phyloP scores from a whole-genome alignment of 2,888 invertebrate genomes.

The Mantis religiosa region DNA sequence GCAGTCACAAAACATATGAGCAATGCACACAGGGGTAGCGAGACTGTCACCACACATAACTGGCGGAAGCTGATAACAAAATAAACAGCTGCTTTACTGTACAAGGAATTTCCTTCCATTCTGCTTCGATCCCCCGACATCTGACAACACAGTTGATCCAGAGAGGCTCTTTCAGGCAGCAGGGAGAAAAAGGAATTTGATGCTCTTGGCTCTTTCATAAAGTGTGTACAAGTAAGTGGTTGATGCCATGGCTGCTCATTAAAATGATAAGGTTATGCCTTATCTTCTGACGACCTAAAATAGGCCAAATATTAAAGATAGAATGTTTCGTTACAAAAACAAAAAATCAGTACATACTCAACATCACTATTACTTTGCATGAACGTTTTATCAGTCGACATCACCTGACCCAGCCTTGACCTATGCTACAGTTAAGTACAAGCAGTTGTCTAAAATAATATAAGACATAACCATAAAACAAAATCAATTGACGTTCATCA shows the following conservation, averaged over 20 bases:
- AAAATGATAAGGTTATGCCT: background rate
- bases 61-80: conserved; percentile 63
- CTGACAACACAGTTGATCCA: background rate
- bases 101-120: conserved; percentile 32
- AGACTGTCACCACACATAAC: conserved; percentile 77
- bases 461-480: background rate
- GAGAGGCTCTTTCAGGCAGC: conserved; percentile 3
- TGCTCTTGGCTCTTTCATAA: background rate
- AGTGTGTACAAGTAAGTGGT: background rate
- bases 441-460: background rate
- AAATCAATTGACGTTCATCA: background rate
- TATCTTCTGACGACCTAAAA: background rate
- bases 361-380: background rate
- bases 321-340: background rate
- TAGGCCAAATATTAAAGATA: background rate
- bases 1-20: conserved; percentile 85
- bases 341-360: background rate
- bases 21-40: conserved; percentile 79
- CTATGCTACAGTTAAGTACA: background rate
- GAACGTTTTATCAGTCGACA: background rate
- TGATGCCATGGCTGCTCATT: background rate
- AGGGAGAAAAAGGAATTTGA: conserved; percentile 7
- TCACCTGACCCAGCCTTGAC: background rate
- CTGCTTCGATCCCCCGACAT: background rate
- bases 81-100: conserved; percentile 32